Conservation (phyloP, 2,113 vertebrate species). For the Pipra filicauda region DNA sequence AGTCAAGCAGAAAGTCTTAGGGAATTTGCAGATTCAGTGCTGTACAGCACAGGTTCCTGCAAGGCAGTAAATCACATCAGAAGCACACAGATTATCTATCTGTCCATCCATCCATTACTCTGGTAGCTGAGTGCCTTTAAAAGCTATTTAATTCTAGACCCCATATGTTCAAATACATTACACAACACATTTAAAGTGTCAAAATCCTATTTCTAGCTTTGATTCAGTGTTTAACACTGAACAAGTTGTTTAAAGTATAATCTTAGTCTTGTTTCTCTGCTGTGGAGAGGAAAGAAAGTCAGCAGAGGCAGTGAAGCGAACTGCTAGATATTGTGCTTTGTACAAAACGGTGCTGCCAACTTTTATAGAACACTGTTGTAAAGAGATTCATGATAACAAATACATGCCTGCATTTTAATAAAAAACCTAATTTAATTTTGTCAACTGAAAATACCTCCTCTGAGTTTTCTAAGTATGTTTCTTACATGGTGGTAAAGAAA, state of each 20-base stretch:
- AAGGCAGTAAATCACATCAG: neutral
- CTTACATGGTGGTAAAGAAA: neutral
- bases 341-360: neutral
- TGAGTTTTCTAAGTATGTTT: neutral
- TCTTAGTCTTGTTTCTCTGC: slow-evolving; percentile 14
- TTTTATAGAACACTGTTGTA: neutral
- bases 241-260: neutral
- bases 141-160: neutral
- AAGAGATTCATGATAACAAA: neutral
- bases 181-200: slow-evolving; percentile 16
- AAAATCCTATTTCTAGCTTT: slow-evolving; percentile 28
- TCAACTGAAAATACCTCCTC: neutral
- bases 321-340: neutral
- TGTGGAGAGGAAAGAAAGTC: neutral
- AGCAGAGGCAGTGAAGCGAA: neutral
- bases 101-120: neutral
- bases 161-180: neutral
- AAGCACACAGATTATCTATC: neutral
- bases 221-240: neutral
- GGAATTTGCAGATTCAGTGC: neutral
- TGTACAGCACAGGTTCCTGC: neutral
- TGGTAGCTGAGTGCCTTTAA: neutral
- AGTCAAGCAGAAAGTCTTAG: neutral
- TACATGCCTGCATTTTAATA: neutral
- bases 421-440: neutral